Base-by-base conservation (phyloP, 2,888 invertebrate genomes). In the Orthosia gothica region DNA sequence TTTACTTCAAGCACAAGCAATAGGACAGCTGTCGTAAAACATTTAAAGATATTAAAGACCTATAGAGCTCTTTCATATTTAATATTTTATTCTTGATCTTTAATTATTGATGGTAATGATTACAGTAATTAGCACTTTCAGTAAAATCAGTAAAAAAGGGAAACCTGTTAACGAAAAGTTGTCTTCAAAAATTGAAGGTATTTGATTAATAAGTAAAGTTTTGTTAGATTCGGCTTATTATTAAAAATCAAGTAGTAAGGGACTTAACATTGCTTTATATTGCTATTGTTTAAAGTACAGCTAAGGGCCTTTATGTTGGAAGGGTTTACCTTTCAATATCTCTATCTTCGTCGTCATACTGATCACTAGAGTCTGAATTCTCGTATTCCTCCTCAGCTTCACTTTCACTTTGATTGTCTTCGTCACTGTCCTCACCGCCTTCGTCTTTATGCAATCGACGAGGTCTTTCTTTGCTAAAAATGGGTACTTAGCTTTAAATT, bases 351-450 rank as follows among this genome's bases (percentile, higher is more conserved):
- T 93, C 91, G 13, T 94, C 91, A 76, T 93, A 89, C 13, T 92
- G 89, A 54, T 92, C 91, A 50, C 87, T 90, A 5, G 84, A 80
- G 70, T 93, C 90, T 47, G 89, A 85, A 5, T 77, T 88, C 3
- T 93, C 92, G 65, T 93, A 92, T 58, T 94, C 93, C 49, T 92
- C 90, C 50, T 92, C 91, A 52, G 81, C 81, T 59, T 91, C 91
- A 40, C 84, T 89, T 70, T 91, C 90, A 73, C 86, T 89, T 9
- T 90, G 86, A 68, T 64, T 81, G 3, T 86, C 84, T 59, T 84
- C 87, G 3, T 89, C 85, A 58, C 84, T 75, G 45, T 86, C 84
- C 78, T 90, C 90, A 47, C 76, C 75, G 50, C 74, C 84, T 70
- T 92, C 89, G 3, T 88, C 86, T 76, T 83, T 86, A 20, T 79